These are phyloP conservation scores for Myioborus miniatus DNA, from an alignment of 2,797 vertebrate genomes.

Conservation along the genomic window DNA sequence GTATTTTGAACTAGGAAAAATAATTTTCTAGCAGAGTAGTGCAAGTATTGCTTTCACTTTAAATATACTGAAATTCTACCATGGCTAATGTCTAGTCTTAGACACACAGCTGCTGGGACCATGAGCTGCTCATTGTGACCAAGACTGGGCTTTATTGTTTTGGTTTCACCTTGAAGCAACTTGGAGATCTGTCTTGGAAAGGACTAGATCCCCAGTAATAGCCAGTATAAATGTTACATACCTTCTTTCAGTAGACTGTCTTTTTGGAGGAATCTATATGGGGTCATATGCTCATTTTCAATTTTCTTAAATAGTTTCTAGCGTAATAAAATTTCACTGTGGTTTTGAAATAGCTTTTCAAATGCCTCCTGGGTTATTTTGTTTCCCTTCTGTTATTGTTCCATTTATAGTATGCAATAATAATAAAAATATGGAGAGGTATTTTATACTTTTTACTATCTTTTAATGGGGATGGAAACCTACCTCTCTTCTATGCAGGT, in stretches of 20 bases:
- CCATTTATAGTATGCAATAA: not conserved
- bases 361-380: not conserved
- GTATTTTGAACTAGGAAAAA: not conserved
- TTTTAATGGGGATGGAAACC: not conserved
- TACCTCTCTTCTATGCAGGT: not conserved
- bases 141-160: not conserved
- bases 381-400: not conserved
- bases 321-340: not conserved
- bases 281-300: not conserved
- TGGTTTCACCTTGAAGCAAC: not conserved
- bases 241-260: not conserved
- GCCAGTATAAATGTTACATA: not conserved
- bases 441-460: not conserved
- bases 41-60: accelerated
- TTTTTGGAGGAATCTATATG: not conserved
- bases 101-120: not conserved
- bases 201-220: not conserved
- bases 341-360: not conserved
- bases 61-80: not conserved
- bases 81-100: not conserved
- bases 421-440: not conserved
- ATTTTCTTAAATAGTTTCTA: not conserved
- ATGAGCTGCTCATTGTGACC: not conserved
- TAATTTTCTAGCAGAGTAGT: not conserved
- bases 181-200: not conserved